These are phyloP conservation scores for Petrocephalus schoutedeni DNA, from an alignment of 2,797 vertebrate species.

Conservation along the genomic window DNA sequence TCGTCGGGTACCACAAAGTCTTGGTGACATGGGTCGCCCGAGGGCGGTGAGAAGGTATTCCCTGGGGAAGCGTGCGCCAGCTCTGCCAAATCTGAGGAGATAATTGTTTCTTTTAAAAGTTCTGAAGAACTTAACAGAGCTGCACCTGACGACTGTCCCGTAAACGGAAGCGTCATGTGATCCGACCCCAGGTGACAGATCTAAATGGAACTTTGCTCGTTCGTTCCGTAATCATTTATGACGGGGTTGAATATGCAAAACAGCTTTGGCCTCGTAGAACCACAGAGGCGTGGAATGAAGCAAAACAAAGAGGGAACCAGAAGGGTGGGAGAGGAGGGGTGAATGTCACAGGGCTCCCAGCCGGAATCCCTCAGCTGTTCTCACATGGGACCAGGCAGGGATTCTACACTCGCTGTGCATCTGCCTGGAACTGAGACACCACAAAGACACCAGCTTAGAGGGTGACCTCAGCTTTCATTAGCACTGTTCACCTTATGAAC, in stretches of 20 bases:
- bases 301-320: background rate
- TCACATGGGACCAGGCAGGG: background rate
- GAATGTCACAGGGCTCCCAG: background rate
- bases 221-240: background rate
- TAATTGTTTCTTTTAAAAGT: background rate
- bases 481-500: background rate
- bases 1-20: background rate
- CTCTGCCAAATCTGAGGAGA: background rate
- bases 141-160: background rate
- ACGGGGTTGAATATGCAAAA: background rate
- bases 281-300: slow-evolving; percentile 5
- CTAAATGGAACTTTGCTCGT: background rate
- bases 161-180: background rate
- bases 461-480: background rate
- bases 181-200: background rate
- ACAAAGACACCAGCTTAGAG: background rate
- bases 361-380: background rate
- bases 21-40: background rate
- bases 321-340: background rate
- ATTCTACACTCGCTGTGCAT: background rate
- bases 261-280: background rate
- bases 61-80: background rate
- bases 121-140: background rate
- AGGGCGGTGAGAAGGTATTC: background rate
- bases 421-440: background rate